Conservation (phyloP, 2,797 vertebrate genomes). For the Natrix natrix region DNA sequence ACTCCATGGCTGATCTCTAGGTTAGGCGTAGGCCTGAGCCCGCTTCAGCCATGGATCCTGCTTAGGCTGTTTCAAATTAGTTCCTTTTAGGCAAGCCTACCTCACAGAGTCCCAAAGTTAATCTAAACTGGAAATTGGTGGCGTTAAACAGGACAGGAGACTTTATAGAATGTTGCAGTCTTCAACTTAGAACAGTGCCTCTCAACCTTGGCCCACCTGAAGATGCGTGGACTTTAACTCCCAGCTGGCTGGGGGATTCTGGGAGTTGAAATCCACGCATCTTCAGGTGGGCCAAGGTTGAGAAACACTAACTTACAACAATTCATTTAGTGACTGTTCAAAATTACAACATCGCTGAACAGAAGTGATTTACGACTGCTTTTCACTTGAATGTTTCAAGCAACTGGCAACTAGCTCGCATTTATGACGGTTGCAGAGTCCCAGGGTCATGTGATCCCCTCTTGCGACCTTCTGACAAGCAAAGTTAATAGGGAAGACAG, state of each 20-base stretch:
- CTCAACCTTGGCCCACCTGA: too few species aligned
- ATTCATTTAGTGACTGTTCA: background rate
- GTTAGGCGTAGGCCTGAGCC: background rate
- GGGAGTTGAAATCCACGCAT: too few species aligned
- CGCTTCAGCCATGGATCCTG: background rate
- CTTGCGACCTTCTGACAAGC: background rate
- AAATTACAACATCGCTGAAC: background rate
- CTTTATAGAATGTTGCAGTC: background rate
- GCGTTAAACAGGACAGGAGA: background rate
- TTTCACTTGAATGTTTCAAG: background rate
- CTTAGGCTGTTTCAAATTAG: background rate
- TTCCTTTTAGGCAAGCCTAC: background rate
- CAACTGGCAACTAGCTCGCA: background rate
- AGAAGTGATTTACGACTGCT: background rate
- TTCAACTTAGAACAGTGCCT: background rate
- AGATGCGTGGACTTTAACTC: too few species aligned
- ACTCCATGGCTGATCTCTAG: background rate
- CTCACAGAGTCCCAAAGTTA: background rate
- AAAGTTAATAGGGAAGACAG: background rate
- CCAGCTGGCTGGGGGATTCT: too few species aligned
- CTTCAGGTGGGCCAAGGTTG: too few species aligned
- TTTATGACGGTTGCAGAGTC: background rate
- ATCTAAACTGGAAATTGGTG: background rate
- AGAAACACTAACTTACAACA: background rate
- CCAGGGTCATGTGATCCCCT: accelerated